Evolutionary conservation across 2,888 invertebrate species (phyloP).

Genomic region (Epistrophe grossulariae): DNA sequence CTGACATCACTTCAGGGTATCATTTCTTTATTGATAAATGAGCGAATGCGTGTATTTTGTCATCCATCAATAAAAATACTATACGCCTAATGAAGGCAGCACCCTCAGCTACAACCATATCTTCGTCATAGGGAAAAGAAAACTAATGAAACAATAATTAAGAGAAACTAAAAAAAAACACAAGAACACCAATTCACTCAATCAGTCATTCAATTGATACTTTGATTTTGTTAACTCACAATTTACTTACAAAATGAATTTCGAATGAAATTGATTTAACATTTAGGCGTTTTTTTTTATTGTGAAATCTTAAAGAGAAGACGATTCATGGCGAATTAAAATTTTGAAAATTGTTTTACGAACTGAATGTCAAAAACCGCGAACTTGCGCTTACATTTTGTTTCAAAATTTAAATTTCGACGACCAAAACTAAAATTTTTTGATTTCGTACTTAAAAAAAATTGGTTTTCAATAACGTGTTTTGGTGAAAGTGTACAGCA

Average conservation of each 20-base stretch:
- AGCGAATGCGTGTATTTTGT: conserved; percentile 23
- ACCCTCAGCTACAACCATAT: neutral
- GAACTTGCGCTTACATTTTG: no score
- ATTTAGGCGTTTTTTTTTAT: conserved; percentile 82
- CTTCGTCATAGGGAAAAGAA: neutral
- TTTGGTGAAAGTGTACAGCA: no score
- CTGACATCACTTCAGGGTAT: conserved; percentile 4
- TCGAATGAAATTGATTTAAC: neutral
- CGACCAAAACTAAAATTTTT: no score
- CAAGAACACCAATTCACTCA: conserved; percentile 1
- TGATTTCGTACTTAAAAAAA: no score
- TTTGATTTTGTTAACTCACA: conserved; percentile 26
- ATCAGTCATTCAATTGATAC: conserved; percentile 24
- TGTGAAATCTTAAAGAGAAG: neutral
- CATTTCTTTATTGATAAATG: conserved; percentile 20
- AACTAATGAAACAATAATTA: conserved; percentile 45
- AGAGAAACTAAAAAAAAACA: neutral
- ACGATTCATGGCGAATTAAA: neutral
- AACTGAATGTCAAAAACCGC: no score
- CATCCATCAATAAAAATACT: conserved; percentile 31
- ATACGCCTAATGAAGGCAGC: conserved; percentile 12
- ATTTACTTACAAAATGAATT: conserved; percentile 4
- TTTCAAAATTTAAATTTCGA: no score
- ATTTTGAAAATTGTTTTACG: neutral
- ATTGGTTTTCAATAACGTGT: no score